phyloP scores from a whole-genome alignment of 2,797 vertebrate genomes.

The Pterois miles region DNA sequence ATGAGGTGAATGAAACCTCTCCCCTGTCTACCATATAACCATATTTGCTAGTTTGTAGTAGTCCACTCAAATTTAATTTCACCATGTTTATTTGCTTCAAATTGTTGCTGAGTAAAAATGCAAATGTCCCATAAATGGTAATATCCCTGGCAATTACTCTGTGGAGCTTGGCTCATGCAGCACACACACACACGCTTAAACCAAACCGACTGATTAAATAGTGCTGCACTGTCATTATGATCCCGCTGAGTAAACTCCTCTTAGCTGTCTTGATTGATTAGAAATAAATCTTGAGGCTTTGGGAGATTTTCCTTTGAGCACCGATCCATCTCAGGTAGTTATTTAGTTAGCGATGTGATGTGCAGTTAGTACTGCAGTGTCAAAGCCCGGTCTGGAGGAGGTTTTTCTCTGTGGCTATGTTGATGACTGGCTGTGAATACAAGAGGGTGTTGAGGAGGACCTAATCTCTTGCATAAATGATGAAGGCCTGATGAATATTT shows the following conservation, averaged over 20 bases:
- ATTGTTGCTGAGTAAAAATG: constrained; percentile 71
- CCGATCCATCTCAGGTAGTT: constrained; percentile 63
- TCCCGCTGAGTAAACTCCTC: constrained; percentile 66
- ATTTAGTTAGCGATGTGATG: constrained; percentile 68
- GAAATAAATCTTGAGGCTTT: constrained; percentile 82
- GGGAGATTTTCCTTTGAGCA: constrained; percentile 73
- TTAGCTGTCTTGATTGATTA: constrained; percentile 85
- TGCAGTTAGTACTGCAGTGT: constrained; percentile 50
- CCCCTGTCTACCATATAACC: neutral
- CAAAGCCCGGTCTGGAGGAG: constrained; percentile 35
- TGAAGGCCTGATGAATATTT: constrained; percentile 87
- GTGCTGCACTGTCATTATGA: constrained; percentile 71
- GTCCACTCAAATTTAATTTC: constrained; percentile 49
- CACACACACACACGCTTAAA: constrained; percentile 76
- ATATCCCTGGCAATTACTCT: constrained; percentile 77
- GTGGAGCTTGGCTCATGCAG: constrained; percentile 72
- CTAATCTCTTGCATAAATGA: constrained; percentile 89
- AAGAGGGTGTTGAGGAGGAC: constrained; percentile 81
- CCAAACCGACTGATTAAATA: constrained; percentile 82
- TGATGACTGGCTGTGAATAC: constrained; percentile 78
- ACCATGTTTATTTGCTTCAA: constrained; percentile 51
- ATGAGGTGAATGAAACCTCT: neutral
- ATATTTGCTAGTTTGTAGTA: constrained; percentile 26
- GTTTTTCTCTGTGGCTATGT: constrained; percentile 63
- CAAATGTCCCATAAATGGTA: constrained; percentile 62